Evolutionary conservation across 2,888 invertebrate genomes (phyloP), one percentile per base, ranked within the genome.

Genomic region (Odontocerum albicorne): DNA sequence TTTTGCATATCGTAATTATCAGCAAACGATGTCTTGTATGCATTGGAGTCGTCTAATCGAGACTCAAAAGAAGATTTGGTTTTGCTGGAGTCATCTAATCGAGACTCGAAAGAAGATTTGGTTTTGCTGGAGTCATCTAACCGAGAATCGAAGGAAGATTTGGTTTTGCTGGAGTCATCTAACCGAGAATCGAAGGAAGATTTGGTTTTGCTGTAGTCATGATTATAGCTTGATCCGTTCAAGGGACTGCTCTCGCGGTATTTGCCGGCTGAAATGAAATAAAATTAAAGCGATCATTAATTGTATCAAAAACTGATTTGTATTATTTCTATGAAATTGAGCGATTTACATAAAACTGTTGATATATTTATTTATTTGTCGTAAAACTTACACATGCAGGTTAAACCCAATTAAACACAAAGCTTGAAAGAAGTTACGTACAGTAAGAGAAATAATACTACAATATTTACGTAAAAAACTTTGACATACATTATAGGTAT

Each of bases 191-290:
- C 55, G 36, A 40, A 40, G 3, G 52, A 54, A 3, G 49, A 21
- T 51, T 58, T 54, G n/a, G 15, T 46, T 20, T 58, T 58, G 50
- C 35, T 54, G 38, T 39, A 57, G 19, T 51, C 51, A 1, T 52
- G 49, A 19, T 16, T 52, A 12, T 20, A 21, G 15, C 31, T 43
- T 8, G 19, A 73, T 62, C 70, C 72, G 64, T 74, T 75, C 64
- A 72, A 70, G 13, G 78, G 77, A 63, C 78, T 78, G 63, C 77
- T 76, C 12, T 77, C 77, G 65, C 77, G 66, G 51, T 77, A 62
- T 55, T 76, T 72, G 35, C 73, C 72, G 10, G 73, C 77, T 77
- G 69, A 49, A 75, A 74, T 6, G 7, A 10, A 33, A 4, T 27
- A 31, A 10, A 40, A 13, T 22, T 22, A 1, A 13, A 44, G 4